Evolutionary conservation across 2,888 invertebrate genomes (phyloP), one percentile per base, ranked within the genome.

Genomic region (Parelbella ahira): DNA sequence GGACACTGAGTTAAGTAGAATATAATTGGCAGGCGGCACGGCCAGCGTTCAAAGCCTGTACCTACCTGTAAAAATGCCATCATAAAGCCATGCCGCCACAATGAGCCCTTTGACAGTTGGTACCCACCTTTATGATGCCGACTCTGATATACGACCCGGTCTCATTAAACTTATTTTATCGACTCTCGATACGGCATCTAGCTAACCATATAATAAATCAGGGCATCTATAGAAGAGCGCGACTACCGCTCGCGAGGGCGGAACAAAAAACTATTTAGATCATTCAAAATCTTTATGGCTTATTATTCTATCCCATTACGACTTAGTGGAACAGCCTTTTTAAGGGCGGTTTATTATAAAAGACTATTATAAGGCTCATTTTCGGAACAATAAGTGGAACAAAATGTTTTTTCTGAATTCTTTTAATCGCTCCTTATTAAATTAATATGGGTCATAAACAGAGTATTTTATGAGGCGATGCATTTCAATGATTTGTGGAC

Each of bases 41-140:
- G 67, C 68, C 63, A 62, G 63, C 73, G 68, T 58, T 80, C 83
- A 84, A 83, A 84, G 83, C 70, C 60, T 67, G 80, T 83, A 79
- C 83, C 83, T 80, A 81, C 73, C 70, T 80, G 81, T 86, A 84
- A 86, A 84, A 86, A 84, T 84, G 73, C 84, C 77, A 82, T 81
- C 81, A 80, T 81, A 82, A 83, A 86, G 79, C 75, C 71, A 60
- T 57, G 70, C 77, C 77, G 75, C 67, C 77, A 83, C 86, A 84
- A 83, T 78, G 66, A 81, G 75, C 80, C 78, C 82, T 84, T 83
- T 83, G 86, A 83, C 86, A 86, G 83, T 80, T 73, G 70, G 74
- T 80, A 76, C 72, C 76, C 67, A 73, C 79, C 80, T 83, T 83
- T 80, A 82, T 77, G 79, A 83, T 81, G 82, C 83, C 84, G 81